A percentile compares a stretch with the other conserved stretches of the same genome.
Conservation (phyloP, 92 coral and sea anemone genomes). For the Zoanthus solanderi region DNA sequence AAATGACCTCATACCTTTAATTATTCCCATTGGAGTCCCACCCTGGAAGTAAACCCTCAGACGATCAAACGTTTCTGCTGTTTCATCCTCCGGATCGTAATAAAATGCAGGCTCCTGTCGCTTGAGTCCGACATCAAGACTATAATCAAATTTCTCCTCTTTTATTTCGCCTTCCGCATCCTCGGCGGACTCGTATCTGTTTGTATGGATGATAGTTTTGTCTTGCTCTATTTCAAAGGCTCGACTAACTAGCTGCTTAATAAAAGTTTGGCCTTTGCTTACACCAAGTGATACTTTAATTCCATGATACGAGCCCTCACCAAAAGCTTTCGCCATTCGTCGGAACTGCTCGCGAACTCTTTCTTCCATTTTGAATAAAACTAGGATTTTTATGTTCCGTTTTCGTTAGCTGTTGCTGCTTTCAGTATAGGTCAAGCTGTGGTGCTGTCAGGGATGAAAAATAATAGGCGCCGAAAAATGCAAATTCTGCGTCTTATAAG, state of each 20-base stretch:
- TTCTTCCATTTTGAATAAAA: conserved; percentile 18
- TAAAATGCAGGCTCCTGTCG: conserved; percentile 38
- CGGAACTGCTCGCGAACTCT: conserved; percentile 43
- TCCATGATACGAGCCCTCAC: conserved; percentile 31
- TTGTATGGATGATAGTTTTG: conserved; percentile 26
- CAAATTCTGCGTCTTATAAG: background rate
- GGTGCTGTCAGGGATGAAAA: background rate
- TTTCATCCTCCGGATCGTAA: conserved; percentile 25
- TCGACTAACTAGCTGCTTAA: conserved; percentile 16
- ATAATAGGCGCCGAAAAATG: conserved; percentile 5
- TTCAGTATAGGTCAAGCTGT: background rate
- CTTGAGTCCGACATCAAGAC: conserved; percentile 34
- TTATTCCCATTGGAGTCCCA: conserved; percentile 44
- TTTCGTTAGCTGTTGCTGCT: background rate
- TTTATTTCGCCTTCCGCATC: conserved; percentile 19
- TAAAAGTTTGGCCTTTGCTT: conserved; percentile 25
- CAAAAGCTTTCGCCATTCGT: conserved; percentile 30
- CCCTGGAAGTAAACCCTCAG: conserved; percentile 42
- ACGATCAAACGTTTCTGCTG: background rate
- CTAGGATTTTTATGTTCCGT: background rate
- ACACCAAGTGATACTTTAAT: conserved; percentile 31
- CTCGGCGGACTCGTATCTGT: background rate
- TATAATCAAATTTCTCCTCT: conserved; percentile 19
- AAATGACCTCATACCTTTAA: conserved; percentile 2
- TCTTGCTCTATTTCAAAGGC: conserved; percentile 19